Evolutionary conservation across 2,888 invertebrate species (phyloP).

Genomic region (Lasiommata megera): DNA sequence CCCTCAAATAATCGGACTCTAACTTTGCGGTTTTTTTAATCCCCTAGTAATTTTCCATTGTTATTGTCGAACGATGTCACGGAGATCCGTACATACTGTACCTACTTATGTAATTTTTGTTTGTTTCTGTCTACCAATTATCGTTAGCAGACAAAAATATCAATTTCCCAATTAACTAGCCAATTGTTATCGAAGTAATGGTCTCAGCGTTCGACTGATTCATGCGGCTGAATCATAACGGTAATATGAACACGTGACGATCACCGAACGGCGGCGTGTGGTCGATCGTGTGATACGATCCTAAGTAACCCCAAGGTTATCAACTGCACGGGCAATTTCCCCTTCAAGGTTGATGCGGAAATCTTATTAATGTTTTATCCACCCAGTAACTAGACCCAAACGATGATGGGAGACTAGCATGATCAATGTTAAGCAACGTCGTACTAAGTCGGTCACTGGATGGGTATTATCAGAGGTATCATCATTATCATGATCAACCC

Average conservation of each 20-base stretch:
- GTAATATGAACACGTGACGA: slow-evolving; percentile 13
- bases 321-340: background rate
- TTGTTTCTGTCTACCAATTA: background rate
- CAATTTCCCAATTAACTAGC: slow-evolving; percentile 7
- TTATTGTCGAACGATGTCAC: too few relatives aligned
- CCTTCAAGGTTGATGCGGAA: background rate
- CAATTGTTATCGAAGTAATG: background rate
- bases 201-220: background rate
- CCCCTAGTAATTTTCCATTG: too few relatives aligned
- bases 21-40: too few relatives aligned
- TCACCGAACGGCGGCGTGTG: background rate
- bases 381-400: too few relatives aligned
- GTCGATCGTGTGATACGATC: slow-evolving; percentile 12
- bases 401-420: too few relatives aligned
- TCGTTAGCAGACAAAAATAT: background rate
- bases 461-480: too few relatives aligned
- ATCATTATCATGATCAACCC: too few relatives aligned
- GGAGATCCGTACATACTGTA: too few relatives aligned
- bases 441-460: too few relatives aligned
- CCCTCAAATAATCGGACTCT: too few relatives aligned
- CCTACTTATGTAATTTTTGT: background rate
- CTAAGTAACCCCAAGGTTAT: background rate
- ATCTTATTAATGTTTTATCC: too few relatives aligned
- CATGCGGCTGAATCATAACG: background rate
- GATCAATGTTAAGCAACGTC: too few relatives aligned